Conservation (phyloP, 92 coral and sea anemone species). For the Micromussa lordhowensis region DNA sequence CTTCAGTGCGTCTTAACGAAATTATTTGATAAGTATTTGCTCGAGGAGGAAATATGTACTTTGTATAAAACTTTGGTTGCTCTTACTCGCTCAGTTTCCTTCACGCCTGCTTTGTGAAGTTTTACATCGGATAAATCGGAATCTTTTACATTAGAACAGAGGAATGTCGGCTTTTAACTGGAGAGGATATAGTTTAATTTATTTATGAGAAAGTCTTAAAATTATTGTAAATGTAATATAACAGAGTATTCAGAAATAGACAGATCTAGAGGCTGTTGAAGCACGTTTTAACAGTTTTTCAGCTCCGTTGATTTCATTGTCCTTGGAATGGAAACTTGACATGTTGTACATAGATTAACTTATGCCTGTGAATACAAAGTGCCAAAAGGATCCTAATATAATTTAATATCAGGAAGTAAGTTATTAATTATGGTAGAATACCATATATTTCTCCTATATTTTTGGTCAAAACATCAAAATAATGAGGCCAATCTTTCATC, state of each 20-base stretch:
- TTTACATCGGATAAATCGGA: not conserved
- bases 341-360: slow-evolving; percentile 20
- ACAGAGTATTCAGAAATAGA: slow-evolving; percentile 36
- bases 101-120: not conserved
- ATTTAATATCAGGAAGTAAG: slow-evolving; percentile 11
- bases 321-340: not conserved
- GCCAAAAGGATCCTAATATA: slow-evolving; percentile 25
- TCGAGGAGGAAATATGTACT: slow-evolving; percentile 7
- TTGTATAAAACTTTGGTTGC: not conserved
- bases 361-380: slow-evolving; percentile 18
- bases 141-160: not conserved
- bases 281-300: not conserved
- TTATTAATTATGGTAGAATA: slow-evolving; percentile 8
- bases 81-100: not conserved
- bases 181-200: slow-evolving; percentile 33
- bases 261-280: not conserved
- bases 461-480: not conserved
- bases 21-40: slow-evolving; percentile 15
- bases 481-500: not conserved
- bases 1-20: not conserved
- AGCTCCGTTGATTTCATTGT: not conserved
- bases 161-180: slow-evolving; percentile 10
- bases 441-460: not conserved
- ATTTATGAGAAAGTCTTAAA: slow-evolving; percentile 46
- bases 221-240: slow-evolving; percentile 44